phyloP scores from a whole-genome alignment of 2,113 vertebrate genomes.

The Psephotus haematonotus region DNA sequence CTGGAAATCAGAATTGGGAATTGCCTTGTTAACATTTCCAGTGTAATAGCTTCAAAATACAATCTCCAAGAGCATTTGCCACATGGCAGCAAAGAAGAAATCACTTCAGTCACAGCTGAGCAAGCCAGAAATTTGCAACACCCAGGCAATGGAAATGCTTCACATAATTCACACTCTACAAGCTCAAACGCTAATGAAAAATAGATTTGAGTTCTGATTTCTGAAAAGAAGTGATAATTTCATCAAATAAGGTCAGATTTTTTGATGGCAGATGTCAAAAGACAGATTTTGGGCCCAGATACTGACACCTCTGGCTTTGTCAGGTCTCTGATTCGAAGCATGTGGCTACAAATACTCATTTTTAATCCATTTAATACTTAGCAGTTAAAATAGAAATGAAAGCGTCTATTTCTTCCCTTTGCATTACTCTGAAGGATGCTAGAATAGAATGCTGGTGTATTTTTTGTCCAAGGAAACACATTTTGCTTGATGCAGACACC shows the following conservation, averaged over 20 bases:
- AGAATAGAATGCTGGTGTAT: not conserved
- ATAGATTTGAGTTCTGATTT: not conserved
- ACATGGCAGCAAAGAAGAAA: not conserved
- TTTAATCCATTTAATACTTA: not conserved
- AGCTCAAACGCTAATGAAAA: rapidly evolving
- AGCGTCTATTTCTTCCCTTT: not conserved
- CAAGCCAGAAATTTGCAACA: not conserved
- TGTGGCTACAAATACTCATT: not conserved
- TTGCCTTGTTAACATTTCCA: not conserved
- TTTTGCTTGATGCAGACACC: not conserved
- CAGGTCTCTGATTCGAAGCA: not conserved
- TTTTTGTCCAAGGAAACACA: not conserved
- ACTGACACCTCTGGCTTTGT: not conserved
- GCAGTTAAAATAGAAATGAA: not conserved
- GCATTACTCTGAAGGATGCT: not conserved
- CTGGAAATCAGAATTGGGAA: not conserved
- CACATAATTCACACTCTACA: not conserved
- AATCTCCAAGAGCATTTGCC: not conserved
- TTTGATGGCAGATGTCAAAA: not conserved
- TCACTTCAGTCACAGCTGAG: not conserved
- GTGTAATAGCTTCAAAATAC: not conserved
- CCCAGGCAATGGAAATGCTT: not conserved
- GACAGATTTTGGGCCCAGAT: not conserved
- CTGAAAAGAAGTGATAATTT: not conserved
- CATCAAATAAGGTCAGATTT: not conserved